phyloP scores from a whole-genome alignment of 2,888 invertebrate genomes.

The Ennomos fuscantarius region DNA sequence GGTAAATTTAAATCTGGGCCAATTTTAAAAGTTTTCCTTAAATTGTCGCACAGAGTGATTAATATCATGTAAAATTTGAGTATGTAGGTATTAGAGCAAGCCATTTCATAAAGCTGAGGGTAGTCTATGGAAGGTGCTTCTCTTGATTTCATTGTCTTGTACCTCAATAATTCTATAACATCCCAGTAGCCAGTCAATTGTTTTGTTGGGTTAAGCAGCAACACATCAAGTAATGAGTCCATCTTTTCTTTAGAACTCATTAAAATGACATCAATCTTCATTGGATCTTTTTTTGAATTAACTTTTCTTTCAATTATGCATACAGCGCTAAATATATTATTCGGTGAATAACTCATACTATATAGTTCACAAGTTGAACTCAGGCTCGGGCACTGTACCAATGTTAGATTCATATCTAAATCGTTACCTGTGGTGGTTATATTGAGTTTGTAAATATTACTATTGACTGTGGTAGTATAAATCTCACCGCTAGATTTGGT shows the following conservation, averaged over 20 bases:
- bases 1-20: conserved; percentile 47
- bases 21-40: conserved; percentile 52
- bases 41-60: conserved; percentile 49
- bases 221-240: conserved; percentile 45
- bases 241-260: conserved; percentile 45
- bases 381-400: conserved; percentile 54
- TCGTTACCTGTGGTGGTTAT: conserved; percentile 30
- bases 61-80: conserved; percentile 66
- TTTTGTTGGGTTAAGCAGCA: conserved; percentile 60
- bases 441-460: conserved; percentile 58
- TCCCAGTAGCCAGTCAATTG: conserved; percentile 65
- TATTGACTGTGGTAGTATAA: conserved; percentile 60
- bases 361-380: conserved; percentile 54
- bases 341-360: conserved; percentile 56
- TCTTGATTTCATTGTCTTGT: conserved; percentile 61
- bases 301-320: conserved; percentile 57
- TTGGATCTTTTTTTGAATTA: conserved; percentile 54
- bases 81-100: conserved; percentile 56
- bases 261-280: conserved; percentile 59
- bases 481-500: conserved; percentile 44
- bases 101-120: conserved; percentile 49
- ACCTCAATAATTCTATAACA: conserved; percentile 64
- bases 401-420: conserved; percentile 38
- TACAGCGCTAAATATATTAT: conserved; percentile 55
- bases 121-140: conserved; percentile 57